These are phyloP conservation scores for Eurypyga helias DNA, from an alignment of 2,113 vertebrate genomes.

Conservation along the genomic window DNA sequence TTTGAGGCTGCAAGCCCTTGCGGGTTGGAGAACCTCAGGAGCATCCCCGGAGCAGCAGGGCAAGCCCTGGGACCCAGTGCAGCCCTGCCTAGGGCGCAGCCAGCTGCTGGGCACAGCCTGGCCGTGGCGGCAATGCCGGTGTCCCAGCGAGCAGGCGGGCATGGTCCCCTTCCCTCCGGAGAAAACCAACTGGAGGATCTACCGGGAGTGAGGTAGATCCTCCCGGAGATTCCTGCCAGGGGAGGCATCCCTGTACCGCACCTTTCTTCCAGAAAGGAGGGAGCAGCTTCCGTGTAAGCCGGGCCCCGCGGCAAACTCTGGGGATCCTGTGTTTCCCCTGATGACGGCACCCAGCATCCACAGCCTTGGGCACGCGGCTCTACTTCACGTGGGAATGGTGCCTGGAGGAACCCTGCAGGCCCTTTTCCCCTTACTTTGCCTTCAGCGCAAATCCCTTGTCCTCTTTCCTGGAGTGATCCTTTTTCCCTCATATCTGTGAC, in stretches of 20 bases:
- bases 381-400: not conserved
- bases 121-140: rapidly evolving
- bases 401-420: not conserved
- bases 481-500: no score
- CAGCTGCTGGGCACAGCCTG: no score
- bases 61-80: not conserved
- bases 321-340: not conserved
- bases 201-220: not conserved
- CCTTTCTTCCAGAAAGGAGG: not conserved
- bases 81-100: not conserved
- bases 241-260: not conserved
- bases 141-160: not conserved
- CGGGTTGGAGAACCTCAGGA: not conserved
- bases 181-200: not conserved
- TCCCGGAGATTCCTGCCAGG: not conserved
- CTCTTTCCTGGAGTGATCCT: no score
- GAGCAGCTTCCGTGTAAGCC: not conserved
- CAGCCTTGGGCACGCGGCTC: rapidly evolving
- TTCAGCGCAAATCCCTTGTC: not conserved
- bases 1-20: not conserved
- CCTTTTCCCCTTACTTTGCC: not conserved
- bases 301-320: not conserved
- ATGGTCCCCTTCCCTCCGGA: not conserved
- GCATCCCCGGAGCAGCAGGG: not conserved
- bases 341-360: not conserved